Conservation (phyloP, 1,140 invertebrate species). For the Schlechtendalia chinensis region DNA sequence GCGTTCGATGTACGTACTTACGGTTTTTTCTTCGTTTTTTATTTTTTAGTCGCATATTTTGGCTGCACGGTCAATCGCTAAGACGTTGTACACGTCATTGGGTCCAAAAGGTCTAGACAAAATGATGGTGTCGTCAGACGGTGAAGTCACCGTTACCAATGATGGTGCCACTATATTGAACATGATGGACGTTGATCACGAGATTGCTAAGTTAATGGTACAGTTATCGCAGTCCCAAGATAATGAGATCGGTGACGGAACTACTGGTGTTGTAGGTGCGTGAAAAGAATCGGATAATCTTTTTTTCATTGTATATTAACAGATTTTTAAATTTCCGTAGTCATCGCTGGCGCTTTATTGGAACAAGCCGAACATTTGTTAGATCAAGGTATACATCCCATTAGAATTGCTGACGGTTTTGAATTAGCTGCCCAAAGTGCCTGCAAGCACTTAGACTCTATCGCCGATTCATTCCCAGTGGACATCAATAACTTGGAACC, state of each 20-base stretch:
- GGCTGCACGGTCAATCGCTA: constrained; percentile 87
- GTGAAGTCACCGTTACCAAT: constrained; percentile 97
- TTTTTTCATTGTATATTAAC: neutral
- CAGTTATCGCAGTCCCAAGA: constrained; percentile 98
- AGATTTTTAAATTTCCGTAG: constrained; percentile 55
- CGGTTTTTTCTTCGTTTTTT: neutral
- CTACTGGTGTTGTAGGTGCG: constrained; percentile 93
- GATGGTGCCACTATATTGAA: constrained; percentile 99
- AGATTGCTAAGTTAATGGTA: constrained; percentile 97
- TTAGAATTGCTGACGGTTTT: constrained; percentile 97
- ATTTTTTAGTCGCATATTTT: constrained; percentile 88
- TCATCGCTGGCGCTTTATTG: constrained; percentile 84
- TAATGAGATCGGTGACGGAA: constrained; percentile 99
- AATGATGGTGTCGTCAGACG: constrained; percentile 95
- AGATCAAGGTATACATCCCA: constrained; percentile 97
- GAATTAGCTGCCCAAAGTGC: constrained; percentile 93
- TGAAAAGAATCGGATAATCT: constrained; percentile 25
- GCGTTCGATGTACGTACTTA: too few relatives aligned
- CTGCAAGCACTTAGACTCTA: constrained; percentile 80
- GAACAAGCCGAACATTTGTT: constrained; percentile 92
- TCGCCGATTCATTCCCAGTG: constrained; percentile 87
- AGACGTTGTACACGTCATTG: constrained; percentile 87
- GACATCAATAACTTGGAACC: constrained; percentile 80
- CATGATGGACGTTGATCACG: constrained; percentile 98
- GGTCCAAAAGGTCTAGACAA: constrained; percentile 95